phyloP scores from a whole-genome alignment of 1,140 invertebrate genomes.

The Leguminivora glycinivorella region DNA sequence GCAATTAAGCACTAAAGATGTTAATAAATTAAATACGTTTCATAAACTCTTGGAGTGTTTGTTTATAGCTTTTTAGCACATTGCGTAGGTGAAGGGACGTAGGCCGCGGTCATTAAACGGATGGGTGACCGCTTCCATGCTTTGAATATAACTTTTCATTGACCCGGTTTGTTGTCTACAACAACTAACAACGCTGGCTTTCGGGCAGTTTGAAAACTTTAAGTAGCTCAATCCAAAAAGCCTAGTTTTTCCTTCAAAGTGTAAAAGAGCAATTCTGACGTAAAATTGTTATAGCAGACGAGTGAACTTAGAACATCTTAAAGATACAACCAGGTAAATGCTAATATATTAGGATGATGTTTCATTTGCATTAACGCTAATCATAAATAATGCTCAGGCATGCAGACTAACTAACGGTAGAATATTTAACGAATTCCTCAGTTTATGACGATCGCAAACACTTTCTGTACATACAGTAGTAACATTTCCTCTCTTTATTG shows the following conservation, averaged over 20 bases:
- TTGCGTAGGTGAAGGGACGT: background rate
- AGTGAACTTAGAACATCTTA: no score
- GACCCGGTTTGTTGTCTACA: background rate
- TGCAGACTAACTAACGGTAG: background rate
- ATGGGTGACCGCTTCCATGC: background rate
- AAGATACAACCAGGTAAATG: no score
- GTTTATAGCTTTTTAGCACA: background rate
- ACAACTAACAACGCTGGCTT: background rate
- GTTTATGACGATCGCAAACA: constrained; percentile 1
- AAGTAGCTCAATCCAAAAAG: background rate
- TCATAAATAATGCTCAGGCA: background rate
- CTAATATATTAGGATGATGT: background rate
- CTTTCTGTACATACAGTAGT: constrained; percentile 2
- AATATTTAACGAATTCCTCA: constrained; percentile 9
- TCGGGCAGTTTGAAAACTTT: background rate
- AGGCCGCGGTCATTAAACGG: background rate
- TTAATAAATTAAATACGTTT: background rate
- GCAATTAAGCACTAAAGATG: constrained; percentile 2
- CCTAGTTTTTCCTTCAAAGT: background rate
- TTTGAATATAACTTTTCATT: background rate
- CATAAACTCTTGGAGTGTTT: background rate
- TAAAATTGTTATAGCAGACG: background rate
- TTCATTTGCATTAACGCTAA: background rate
- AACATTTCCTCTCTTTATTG: background rate
- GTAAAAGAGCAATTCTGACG: background rate